Evolutionary conservation across 2,113 vertebrate genomes (phyloP).

Genomic region (Machaerirhynchus nigripectus): DNA sequence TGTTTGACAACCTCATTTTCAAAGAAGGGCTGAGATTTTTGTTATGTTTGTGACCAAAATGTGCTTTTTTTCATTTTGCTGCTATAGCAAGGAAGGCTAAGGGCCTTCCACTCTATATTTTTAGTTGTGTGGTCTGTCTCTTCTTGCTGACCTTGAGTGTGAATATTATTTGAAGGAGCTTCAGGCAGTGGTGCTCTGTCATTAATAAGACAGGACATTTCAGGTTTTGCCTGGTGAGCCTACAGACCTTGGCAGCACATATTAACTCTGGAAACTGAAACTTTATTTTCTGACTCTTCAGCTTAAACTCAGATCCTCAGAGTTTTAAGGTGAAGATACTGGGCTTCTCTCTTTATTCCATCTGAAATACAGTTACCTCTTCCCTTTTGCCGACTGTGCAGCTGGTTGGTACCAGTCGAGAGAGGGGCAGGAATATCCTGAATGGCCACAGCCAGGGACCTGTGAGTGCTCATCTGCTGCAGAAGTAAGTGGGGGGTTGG

Average conservation of each 20-base stretch:
- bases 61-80: background rate
- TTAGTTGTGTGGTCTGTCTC: background rate
- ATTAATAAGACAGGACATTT: background rate
- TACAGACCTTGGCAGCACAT: background rate
- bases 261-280: background rate
- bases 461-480: background rate
- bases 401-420: background rate
- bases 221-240: background rate
- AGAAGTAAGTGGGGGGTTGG: background rate
- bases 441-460: background rate
- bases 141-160: background rate
- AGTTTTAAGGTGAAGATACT: background rate
- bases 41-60: background rate
- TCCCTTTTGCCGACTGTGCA: background rate
- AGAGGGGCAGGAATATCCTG: background rate
- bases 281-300: background rate
- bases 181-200: background rate
- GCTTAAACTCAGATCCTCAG: background rate
- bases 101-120: background rate
- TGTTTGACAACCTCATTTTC: background rate
- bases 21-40: background rate
- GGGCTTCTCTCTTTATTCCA: background rate
- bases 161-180: background rate
- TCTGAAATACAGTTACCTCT: background rate
- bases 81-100: background rate